Percentiles rank a stretch among this genome's conserved stretches.
phyloP scores from a whole-genome alignment of 2,797 vertebrate genomes.

The Peromyscus nudipes region DNA sequence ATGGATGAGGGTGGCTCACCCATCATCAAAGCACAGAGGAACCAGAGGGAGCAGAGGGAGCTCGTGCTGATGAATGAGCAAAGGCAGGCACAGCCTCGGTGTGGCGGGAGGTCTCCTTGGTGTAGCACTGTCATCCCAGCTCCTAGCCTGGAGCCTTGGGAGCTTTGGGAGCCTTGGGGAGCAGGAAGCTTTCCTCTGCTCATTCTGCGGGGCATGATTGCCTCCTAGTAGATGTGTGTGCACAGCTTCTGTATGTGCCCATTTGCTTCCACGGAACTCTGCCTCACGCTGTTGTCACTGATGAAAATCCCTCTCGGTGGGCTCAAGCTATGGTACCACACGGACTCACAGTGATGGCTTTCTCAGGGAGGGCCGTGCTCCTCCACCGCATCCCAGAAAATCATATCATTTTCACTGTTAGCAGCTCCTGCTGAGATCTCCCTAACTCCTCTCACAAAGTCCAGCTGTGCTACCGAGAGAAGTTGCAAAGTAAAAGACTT shows the following conservation, averaged over 20 bases:
- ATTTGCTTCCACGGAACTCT: conserved; percentile 43
- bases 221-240: neutral
- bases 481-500: conserved; percentile 60
- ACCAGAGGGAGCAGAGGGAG: neutral
- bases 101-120: fast-evolving
- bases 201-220: neutral
- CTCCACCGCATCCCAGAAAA: conserved; percentile 48
- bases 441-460: conserved; percentile 53
- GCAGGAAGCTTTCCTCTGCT: neutral
- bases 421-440: conserved; percentile 44
- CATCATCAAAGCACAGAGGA: neutral
- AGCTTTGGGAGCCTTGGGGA: neutral
- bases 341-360: conserved; percentile 9
- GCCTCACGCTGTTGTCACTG: conserved; percentile 61
- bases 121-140: neutral
- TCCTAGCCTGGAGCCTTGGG: neutral
- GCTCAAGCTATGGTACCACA: conserved; percentile 21
- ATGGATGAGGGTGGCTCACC: neutral
- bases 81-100: fast-evolving
- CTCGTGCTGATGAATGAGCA: neutral
- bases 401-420: conserved; percentile 68
- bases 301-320: conserved; percentile 49
- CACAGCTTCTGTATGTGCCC: neutral
- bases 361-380: neutral
- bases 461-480: conserved; percentile 66